Conservation (phyloP, 64 coral and sea anemone species). For the Exaiptasia diaphana region DNA sequence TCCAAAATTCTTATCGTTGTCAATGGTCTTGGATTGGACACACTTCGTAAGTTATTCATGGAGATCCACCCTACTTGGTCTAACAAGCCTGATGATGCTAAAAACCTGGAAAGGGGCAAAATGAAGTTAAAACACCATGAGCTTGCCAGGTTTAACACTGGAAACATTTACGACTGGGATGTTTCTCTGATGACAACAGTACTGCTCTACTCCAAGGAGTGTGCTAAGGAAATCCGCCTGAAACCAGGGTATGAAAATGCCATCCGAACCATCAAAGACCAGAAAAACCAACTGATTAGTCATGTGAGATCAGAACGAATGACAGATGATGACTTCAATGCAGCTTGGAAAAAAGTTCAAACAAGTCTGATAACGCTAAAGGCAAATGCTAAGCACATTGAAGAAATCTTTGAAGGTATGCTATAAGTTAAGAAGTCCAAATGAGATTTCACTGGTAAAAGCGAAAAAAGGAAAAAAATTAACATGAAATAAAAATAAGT, state of each 20-base stretch:
- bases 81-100: slow-evolving; percentile 20
- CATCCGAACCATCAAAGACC: neutral
- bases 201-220: slow-evolving; percentile 18
- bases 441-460: neutral
- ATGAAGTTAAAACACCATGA: slow-evolving; percentile 27
- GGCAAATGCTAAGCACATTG: neutral
- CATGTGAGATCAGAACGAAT: slow-evolving; percentile 21
- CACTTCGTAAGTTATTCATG: slow-evolving; percentile 32
- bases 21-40: slow-evolving; percentile 21
- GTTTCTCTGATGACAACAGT: slow-evolving; percentile 55
- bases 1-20: slow-evolving; percentile 22
- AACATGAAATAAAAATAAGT: neutral
- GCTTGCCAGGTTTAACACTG: slow-evolving; percentile 27
- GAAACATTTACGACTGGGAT: slow-evolving; percentile 60
- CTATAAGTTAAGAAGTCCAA: neutral
- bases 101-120: neutral
- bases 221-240: neutral
- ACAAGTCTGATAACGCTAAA: neutral
- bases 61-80: slow-evolving; percentile 49
- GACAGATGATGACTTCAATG: slow-evolving; percentile 27
- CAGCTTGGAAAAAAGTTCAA: slow-evolving; percentile 6
- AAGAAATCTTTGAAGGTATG: neutral
- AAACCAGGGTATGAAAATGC: neutral
- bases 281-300: slow-evolving; percentile 31
- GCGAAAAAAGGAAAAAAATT: neutral